These are phyloP conservation scores for Spinus pinus DNA, from an alignment of 2,797 vertebrate species.

Conservation along the genomic window DNA sequence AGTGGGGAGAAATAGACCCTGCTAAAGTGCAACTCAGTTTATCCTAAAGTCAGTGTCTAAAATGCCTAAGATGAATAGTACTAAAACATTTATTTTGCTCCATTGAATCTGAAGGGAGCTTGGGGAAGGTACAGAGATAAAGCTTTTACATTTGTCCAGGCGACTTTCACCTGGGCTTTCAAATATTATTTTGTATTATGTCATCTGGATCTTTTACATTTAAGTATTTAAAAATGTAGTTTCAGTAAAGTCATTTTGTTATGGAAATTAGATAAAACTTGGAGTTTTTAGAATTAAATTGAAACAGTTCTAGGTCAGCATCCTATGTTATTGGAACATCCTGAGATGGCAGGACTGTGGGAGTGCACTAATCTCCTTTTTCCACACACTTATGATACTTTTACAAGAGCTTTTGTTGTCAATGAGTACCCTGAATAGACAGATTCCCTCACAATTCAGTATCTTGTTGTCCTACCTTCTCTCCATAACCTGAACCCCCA, in stretches of 20 bases:
- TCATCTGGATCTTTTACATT: not conserved
- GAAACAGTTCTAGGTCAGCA: accelerated
- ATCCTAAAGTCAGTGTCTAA: not conserved
- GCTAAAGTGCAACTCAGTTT: conserved; percentile 10
- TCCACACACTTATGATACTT: not conserved
- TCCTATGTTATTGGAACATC: not conserved
- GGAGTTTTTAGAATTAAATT: not conserved
- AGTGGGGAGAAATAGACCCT: not conserved
- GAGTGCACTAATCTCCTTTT: not conserved
- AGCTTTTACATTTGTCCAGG: not conserved
- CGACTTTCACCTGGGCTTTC: not conserved
- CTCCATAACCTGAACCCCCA: not conserved
- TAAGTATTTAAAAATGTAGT: too few species aligned
- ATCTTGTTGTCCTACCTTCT: not conserved
- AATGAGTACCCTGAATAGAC: not conserved
- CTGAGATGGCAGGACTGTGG: not conserved
- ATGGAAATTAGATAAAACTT: not conserved
- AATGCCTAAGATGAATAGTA: not conserved
- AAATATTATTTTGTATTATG: not conserved
- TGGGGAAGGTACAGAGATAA: not conserved
- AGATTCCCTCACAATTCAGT: not conserved
- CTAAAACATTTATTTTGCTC: not conserved
- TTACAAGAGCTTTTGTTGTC: not conserved
- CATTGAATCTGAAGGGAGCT: not conserved
- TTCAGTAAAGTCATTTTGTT: not conserved